Percentiles rank a stretch among this genome's conserved stretches.
Conservation (phyloP, 2,888 invertebrate genomes). For the Drosophila nr. fundita region DNA sequence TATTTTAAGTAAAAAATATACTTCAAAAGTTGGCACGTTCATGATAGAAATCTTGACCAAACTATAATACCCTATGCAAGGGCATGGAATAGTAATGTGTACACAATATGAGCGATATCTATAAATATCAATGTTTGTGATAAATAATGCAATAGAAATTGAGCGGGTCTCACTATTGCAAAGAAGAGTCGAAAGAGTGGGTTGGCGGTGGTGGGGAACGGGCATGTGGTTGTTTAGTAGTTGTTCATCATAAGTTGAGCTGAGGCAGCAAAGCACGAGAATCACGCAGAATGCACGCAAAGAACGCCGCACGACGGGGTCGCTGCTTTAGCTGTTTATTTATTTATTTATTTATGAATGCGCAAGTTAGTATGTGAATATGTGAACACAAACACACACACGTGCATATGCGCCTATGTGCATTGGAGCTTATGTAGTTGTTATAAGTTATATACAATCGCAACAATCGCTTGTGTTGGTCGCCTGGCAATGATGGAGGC, state of each 20-base stretch:
- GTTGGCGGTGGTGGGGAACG: neutral
- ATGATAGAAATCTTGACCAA: neutral
- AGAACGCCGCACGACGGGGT: slow-evolving; percentile 10
- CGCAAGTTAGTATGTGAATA: slow-evolving; percentile 34
- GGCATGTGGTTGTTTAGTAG: neutral
- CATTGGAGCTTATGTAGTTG: slow-evolving; percentile 5
- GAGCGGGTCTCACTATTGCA: slow-evolving; percentile 31
- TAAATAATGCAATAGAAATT: slow-evolving; percentile 72
- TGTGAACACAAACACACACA: neutral
- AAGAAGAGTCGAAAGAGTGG: neutral
- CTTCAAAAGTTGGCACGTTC: neutral
- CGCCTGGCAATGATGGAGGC: slow-evolving; percentile 66
- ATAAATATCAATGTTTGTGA: slow-evolving; percentile 66
- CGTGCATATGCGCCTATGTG: neutral
- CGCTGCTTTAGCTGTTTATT: slow-evolving; percentile 44
- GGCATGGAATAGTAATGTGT: neutral
- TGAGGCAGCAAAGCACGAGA: slow-evolving; percentile 48
- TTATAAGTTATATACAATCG: slow-evolving; percentile 27
- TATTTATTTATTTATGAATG: slow-evolving; percentile 72
- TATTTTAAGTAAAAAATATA: neutral
- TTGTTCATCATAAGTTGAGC: slow-evolving; percentile 57
- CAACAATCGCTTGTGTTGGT: slow-evolving; percentile 33
- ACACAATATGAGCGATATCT: slow-evolving; percentile 40
- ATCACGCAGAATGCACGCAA: slow-evolving; percentile 66
- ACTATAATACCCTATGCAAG: neutral